Evolutionary conservation across 2,797 vertebrate species (phyloP).

Genomic region (Lycodopsis pacificus): DNA sequence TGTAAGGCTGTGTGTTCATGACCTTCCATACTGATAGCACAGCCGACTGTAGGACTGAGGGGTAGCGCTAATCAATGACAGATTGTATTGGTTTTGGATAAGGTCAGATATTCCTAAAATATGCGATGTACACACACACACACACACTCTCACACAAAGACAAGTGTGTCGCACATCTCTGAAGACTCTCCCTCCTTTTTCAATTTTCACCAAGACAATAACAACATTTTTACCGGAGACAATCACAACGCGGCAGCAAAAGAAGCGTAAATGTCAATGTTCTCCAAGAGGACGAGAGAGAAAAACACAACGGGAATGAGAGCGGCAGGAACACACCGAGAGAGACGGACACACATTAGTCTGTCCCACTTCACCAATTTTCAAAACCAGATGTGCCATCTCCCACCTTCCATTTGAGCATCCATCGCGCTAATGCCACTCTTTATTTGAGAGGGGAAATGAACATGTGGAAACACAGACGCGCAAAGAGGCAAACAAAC

Average conservation of each 20-base stretch:
- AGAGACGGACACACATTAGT: neutral
- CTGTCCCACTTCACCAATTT: slow-evolving; percentile 47
- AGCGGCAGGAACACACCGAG: slow-evolving; percentile 1
- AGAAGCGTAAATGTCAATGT: slow-evolving; percentile 67
- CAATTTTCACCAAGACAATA: slow-evolving; percentile 56
- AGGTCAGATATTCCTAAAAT: slow-evolving; percentile 61
- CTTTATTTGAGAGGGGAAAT: slow-evolving; percentile 55
- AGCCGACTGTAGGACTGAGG: slow-evolving; percentile 24
- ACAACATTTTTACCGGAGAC: slow-evolving; percentile 38
- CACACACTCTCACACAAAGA: slow-evolving; percentile 11
- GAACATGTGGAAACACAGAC: slow-evolving; percentile 47
- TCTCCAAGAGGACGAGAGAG: slow-evolving; percentile 35
- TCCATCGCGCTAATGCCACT: slow-evolving; percentile 40
- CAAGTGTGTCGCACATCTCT: neutral
- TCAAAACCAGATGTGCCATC: slow-evolving; percentile 65
- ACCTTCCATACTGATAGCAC: slow-evolving; percentile 59
- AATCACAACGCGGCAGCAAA: slow-evolving; percentile 45
- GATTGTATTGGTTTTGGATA: slow-evolving; percentile 55
- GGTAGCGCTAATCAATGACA: slow-evolving; percentile 47
- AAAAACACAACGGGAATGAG: slow-evolving; percentile 30
- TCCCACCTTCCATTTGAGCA: slow-evolving; percentile 37
- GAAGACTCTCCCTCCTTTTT: slow-evolving; percentile 31
- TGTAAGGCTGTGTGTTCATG: slow-evolving; percentile 40
- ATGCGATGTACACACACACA: slow-evolving; percentile 29
- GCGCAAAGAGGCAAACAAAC: slow-evolving; percentile 31